These are phyloP conservation scores for Noturus placidus DNA, from an alignment of 2,113 vertebrate genomes.

Conservation along the genomic window DNA sequence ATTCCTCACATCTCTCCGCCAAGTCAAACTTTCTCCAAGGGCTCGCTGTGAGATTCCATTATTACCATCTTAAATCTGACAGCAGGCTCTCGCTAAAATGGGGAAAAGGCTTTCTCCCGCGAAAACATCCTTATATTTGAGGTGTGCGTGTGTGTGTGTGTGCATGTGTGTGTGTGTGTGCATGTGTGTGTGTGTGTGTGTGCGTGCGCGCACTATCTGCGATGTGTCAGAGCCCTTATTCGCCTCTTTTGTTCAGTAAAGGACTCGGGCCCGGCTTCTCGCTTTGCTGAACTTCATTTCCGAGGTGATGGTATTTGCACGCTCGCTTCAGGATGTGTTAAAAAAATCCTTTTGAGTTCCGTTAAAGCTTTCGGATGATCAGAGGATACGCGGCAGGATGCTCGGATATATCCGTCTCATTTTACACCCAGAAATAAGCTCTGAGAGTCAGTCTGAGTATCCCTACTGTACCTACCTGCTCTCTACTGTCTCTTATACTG, in stretches of 20 bases:
- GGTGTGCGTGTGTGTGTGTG: constrained; percentile 19
- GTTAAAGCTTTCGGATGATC: background rate
- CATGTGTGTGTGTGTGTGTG: constrained; percentile 27
- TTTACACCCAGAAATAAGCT: background rate
- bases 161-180: constrained; percentile 17
- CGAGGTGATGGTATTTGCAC: background rate
- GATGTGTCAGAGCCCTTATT: constrained; percentile 27
- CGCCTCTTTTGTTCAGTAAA: constrained; percentile 36
- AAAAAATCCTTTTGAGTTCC: constrained; percentile 8
- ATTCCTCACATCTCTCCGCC: constrained; percentile 31
- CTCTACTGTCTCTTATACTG: background rate
- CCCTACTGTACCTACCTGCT: background rate
- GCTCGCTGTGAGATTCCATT: constrained; percentile 49
- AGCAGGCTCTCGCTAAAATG: constrained; percentile 34
- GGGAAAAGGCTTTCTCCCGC: background rate
- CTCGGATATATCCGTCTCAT: background rate
- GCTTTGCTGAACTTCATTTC: constrained; percentile 12
- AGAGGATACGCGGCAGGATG: background rate
- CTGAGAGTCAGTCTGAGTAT: background rate
- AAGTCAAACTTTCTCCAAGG: constrained; percentile 49
- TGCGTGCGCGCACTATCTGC: constrained; percentile 22
- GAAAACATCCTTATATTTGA: constrained; percentile 32
- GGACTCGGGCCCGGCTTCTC: background rate
- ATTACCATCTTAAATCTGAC: constrained; percentile 52
- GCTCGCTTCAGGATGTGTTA: constrained; percentile 4